Evolutionary conservation across 2,113 vertebrate genomes (phyloP).

Genomic region (Holacanthus passer): DNA sequence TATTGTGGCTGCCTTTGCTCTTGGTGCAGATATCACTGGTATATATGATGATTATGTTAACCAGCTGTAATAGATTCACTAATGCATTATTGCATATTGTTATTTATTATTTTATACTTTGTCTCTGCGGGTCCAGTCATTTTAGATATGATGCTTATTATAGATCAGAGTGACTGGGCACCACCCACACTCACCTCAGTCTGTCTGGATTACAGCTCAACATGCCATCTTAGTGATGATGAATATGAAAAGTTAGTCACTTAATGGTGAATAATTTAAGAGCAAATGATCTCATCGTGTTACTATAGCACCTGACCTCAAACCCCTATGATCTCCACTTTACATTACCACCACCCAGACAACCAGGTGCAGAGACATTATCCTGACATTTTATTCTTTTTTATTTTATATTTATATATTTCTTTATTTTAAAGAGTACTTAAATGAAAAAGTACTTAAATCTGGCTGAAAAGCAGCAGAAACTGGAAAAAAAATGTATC

Average conservation of each 20-base stretch:
- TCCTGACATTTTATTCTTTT: background rate
- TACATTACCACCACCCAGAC: background rate
- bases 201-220: conserved; percentile 9
- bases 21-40: background rate
- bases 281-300: background rate
- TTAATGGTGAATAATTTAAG: background rate
- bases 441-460: no score
- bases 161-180: conserved; percentile 12
- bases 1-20: background rate
- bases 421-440: background rate
- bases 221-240: background rate
- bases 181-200: conserved; percentile 29
- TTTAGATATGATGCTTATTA: background rate
- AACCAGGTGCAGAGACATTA: background rate
- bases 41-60: background rate
- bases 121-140: background rate
- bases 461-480: background rate
- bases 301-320: background rate
- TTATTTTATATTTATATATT: background rate
- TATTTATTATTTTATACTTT: background rate
- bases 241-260: background rate
- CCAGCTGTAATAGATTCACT: background rate
- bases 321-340: background rate
- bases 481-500: background rate
- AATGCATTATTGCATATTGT: background rate